Evolutionary conservation across 2,888 invertebrate genomes (phyloP).

Genomic region (Proisotoma minuta): DNA sequence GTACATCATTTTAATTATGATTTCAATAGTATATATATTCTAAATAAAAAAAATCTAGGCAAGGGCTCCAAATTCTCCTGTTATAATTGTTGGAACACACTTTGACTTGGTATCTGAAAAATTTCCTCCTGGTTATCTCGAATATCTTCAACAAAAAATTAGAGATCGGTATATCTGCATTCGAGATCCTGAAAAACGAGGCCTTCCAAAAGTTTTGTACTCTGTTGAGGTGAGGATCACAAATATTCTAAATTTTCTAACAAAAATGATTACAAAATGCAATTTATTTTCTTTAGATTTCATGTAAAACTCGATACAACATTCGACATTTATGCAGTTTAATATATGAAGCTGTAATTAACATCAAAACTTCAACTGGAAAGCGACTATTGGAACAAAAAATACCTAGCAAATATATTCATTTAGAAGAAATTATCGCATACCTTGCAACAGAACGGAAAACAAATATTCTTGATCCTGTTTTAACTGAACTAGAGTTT

Average conservation of each 20-base stretch:
- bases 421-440: constrained; percentile 85
- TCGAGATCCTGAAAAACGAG: constrained; percentile 92
- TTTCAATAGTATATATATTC: neutral
- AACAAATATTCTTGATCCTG: constrained; percentile 64
- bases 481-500: constrained; percentile 76
- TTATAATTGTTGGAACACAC: constrained; percentile 93
- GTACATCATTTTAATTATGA: constrained; percentile 50
- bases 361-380: constrained; percentile 83
- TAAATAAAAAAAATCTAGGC: no score
- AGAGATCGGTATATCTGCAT: constrained; percentile 81
- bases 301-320: constrained; percentile 79
- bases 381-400: constrained; percentile 86
- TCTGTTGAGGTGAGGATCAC: constrained; percentile 71
- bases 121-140: constrained; percentile 57
- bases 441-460: constrained; percentile 67
- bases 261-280: neutral
- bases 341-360: constrained; percentile 89
- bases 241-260: neutral
- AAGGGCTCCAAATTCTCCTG: constrained; percentile 92
- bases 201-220: constrained; percentile 86
- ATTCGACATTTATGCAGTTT: constrained; percentile 80
- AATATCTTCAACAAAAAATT: constrained; percentile 82
- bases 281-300: constrained; percentile 32
- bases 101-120: constrained; percentile 75
- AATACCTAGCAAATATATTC: constrained; percentile 91